Conservation (phyloP, 2,113 vertebrate species). For the Phaethornis superciliosus region DNA sequence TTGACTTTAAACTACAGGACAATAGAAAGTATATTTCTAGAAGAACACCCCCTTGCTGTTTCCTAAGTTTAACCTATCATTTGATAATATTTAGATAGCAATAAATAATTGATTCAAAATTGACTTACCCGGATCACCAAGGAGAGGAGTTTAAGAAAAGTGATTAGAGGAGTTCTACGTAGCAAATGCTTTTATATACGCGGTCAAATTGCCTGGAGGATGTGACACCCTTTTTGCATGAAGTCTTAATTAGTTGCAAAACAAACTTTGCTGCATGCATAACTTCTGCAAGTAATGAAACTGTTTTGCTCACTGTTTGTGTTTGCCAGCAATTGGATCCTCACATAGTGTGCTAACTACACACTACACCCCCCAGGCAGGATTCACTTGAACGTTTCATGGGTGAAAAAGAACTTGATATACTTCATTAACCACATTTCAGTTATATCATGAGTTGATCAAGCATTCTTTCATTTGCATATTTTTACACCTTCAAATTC, state of each 20-base stretch:
- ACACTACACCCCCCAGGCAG: neutral
- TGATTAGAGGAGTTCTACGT: conserved; percentile 21
- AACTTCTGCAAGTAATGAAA: conserved; percentile 62
- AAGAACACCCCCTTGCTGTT: neutral
- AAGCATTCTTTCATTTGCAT: neutral
- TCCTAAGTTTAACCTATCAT: neutral
- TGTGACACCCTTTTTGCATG: conserved; percentile 68
- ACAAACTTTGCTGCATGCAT: conserved; percentile 66
- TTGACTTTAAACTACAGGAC: neutral
- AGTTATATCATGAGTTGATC: neutral
- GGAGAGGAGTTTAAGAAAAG: conserved; percentile 53
- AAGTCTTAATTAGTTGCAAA: conserved; percentile 70
- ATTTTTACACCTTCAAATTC: neutral
- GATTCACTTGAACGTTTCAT: neutral
- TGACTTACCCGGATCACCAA: conserved; percentile 55
- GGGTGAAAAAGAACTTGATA: neutral
- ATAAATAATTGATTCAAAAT: conserved; percentile 23
- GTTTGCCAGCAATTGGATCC: conserved; percentile 3
- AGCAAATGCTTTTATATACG: conserved; percentile 66
- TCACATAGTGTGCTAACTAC: neutral
- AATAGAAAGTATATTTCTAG: neutral
- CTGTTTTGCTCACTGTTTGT: conserved; percentile 59
- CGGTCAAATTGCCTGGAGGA: conserved; percentile 53
- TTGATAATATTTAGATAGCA: neutral
- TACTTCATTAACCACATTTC: neutral